Base-by-base conservation (phyloP, 2,797 vertebrate genomes). In the Silurus aristotelis region DNA sequence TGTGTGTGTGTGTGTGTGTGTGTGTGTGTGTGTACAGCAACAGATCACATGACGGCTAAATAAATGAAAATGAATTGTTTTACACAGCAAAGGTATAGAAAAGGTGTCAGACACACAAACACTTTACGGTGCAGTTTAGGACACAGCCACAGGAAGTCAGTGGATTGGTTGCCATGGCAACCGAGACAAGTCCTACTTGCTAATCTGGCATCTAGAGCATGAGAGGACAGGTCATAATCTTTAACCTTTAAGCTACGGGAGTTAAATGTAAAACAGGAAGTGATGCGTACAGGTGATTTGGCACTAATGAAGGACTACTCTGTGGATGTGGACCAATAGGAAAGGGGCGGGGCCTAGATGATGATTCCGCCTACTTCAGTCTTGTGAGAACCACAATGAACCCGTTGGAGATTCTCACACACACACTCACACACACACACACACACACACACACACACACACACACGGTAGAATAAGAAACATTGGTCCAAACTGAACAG, bases 401-500 rank as follows among this genome's bases (percentile, higher is more conserved):
- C 46, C 68, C 22, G 38, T 22, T 25, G 71, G 46, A 73, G 3
- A 19, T 3, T 38, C 38, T n/a, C n/a, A n/a, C n/a, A n/a, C n/a
- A n/a, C n/a, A n/a, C n/a, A n/a, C n/a, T n/a, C n/a, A n/a, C n/a
- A n/a, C n/a, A n/a, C n/a, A n/a, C n/a, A n/a, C n/a, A n/a, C n/a
- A n/a, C n/a, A n/a, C n/a, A n/a, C n/a, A n/a, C n/a, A n/a, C n/a
- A n/a, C n/a, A n/a, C n/a, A 38, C 31, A 81, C 46, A 68, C 25
- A 56, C 63, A 48, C 22, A 67, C 3, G 2, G 6, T 5, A n/a
- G 31, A 63, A 63, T 46, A 38, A 70, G 63, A 81, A 25, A 66
- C 14, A 12, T 71, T 60, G 66, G 81, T 82, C 81, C 67, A 66
- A 48, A 80, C 17, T 66, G 43, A 66, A 52, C 61, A 80, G 55